These are phyloP conservation scores for Blomia tropicalis DNA, from an alignment of 2,888 invertebrate genomes.

Conservation along the genomic window DNA sequence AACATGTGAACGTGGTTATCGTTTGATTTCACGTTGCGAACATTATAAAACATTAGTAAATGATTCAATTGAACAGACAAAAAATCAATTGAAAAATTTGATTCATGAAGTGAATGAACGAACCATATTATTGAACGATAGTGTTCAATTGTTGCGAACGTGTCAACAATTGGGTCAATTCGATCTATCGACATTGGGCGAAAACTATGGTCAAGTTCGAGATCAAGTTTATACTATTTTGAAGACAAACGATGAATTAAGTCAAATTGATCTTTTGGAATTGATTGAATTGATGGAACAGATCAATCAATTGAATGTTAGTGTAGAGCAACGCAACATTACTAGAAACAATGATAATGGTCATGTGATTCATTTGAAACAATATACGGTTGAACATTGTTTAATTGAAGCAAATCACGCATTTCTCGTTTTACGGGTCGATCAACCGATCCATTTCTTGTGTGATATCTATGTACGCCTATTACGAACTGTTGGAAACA, in stretches of 20 bases:
- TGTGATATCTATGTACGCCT: background rate
- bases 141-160: background rate
- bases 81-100: background rate
- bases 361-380: background rate
- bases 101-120: background rate
- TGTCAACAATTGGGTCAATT: background rate
- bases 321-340: background rate
- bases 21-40: background rate
- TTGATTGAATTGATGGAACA: background rate
- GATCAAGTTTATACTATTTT: background rate
- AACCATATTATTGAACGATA: background rate
- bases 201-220: background rate
- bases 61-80: background rate
- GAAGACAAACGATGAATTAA: background rate
- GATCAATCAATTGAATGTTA: background rate
- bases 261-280: background rate
- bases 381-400: background rate
- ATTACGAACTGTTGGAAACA: background rate
- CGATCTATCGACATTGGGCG: background rate
- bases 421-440: constrained; percentile 1
- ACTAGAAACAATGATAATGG: background rate
- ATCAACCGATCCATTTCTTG: background rate
- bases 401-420: background rate
- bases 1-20: background rate
- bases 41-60: background rate